phyloP scores from a whole-genome alignment of 2,113 vertebrate species.

The Meles meles region DNA sequence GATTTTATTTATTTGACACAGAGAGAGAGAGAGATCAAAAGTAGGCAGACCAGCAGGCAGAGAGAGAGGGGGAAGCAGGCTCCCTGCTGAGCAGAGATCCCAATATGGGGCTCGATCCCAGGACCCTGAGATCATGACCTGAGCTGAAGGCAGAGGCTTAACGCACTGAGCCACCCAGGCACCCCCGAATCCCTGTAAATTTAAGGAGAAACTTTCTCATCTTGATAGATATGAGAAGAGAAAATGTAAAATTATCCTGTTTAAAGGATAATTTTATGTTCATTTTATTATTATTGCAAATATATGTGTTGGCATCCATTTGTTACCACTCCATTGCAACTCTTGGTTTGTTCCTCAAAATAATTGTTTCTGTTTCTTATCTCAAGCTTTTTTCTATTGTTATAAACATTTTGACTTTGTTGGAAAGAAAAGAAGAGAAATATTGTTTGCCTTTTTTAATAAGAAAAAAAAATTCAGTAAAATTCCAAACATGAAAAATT shows the following conservation, averaged over 20 bases:
- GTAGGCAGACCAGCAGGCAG: no score
- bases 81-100: no score
- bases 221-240: background rate
- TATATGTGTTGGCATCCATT: constrained; percentile 48
- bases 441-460: background rate
- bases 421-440: constrained; percentile 33
- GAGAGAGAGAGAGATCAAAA: no score
- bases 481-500: constrained; percentile 13
- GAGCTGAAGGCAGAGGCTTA: no score
- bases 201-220: constrained; percentile 28
- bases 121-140: no score
- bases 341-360: background rate
- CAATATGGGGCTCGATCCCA: no score
- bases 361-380: background rate
- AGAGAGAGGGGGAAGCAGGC: no score
- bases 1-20: no score
- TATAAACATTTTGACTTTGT: constrained; percentile 40
- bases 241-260: background rate
- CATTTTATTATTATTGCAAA: constrained; percentile 44
- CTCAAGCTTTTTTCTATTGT: background rate
- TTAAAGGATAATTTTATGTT: constrained; percentile 44
- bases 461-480: background rate
- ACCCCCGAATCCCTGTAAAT: background rate
- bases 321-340: background rate
- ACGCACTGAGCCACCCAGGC: no score